Conservation (phyloP, 2,113 vertebrate species). For the Archilochus colubris region DNA sequence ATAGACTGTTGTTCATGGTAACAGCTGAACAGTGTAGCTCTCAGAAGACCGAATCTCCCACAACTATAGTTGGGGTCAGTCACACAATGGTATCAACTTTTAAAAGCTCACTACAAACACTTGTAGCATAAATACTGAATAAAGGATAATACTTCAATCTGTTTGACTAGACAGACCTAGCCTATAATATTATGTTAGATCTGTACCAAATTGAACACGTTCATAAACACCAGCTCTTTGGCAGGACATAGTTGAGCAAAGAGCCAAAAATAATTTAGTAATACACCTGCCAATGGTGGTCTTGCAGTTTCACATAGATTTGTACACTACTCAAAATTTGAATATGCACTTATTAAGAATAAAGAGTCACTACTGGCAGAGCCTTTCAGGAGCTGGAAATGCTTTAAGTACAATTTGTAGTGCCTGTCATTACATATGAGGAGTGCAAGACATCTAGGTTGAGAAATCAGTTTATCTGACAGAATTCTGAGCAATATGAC, state of each 20-base stretch:
- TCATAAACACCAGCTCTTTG: background rate
- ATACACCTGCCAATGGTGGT: background rate
- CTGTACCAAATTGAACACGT: background rate
- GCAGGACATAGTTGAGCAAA: background rate
- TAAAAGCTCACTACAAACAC: background rate
- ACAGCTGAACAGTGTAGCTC: background rate
- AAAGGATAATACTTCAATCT: background rate
- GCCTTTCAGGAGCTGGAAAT: background rate
- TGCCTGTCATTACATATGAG: background rate
- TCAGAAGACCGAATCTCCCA: background rate
- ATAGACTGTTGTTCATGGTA: background rate
- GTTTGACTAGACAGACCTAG: background rate
- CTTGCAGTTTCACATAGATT: background rate
- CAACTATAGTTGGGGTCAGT: slow-evolving; percentile 30
- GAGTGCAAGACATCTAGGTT: background rate
- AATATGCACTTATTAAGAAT: background rate
- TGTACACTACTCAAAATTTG: background rate
- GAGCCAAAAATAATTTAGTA: background rate
- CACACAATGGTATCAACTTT: background rate
- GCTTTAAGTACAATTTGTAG: background rate
- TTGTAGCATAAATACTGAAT: background rate
- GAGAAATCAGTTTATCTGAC: background rate
- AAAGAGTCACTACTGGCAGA: background rate
- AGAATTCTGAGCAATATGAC: background rate
- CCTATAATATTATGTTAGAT: background rate